Conservation (phyloP, 2,113 vertebrate genomes). For the Antigone vipio region DNA sequence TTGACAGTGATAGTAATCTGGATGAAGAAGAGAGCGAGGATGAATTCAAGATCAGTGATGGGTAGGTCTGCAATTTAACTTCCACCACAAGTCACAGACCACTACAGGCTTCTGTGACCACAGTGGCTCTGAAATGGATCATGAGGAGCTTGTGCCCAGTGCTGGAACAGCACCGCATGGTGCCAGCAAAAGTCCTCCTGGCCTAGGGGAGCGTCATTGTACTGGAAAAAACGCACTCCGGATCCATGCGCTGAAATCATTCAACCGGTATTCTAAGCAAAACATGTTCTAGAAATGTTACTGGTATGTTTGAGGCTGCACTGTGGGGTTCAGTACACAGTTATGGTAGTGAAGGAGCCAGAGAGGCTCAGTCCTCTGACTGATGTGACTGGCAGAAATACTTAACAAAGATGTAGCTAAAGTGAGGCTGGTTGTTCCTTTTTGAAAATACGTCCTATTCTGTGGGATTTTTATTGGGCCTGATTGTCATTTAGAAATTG, state of each 20-base stretch:
- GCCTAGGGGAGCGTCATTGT: fast-evolving
- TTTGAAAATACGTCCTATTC: background rate
- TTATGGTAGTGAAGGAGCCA: background rate
- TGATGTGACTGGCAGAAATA: background rate
- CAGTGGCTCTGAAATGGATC: background rate
- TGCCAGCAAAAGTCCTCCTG: background rate
- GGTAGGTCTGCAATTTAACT: conserved; percentile 70
- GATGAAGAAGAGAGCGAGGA: conserved; percentile 96
- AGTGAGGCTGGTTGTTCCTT: background rate
- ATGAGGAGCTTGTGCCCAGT: background rate
- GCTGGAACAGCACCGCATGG: background rate
- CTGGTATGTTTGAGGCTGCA: background rate
- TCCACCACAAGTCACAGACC: background rate
- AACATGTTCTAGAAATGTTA: background rate
- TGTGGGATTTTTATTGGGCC: background rate
- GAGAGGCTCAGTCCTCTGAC: background rate
- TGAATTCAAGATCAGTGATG: conserved; percentile 94
- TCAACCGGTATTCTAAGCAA: background rate
- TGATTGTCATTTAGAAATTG: background rate
- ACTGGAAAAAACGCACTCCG: background rate
- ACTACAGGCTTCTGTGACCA: background rate
- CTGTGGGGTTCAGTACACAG: background rate
- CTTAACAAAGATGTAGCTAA: background rate
- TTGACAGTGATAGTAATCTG: conserved; percentile 93
- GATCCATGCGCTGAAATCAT: background rate